Evolutionary conservation across 2,888 invertebrate species (phyloP), one percentile per base, ranked within the genome.

Genomic region (Melieria picta): DNA sequence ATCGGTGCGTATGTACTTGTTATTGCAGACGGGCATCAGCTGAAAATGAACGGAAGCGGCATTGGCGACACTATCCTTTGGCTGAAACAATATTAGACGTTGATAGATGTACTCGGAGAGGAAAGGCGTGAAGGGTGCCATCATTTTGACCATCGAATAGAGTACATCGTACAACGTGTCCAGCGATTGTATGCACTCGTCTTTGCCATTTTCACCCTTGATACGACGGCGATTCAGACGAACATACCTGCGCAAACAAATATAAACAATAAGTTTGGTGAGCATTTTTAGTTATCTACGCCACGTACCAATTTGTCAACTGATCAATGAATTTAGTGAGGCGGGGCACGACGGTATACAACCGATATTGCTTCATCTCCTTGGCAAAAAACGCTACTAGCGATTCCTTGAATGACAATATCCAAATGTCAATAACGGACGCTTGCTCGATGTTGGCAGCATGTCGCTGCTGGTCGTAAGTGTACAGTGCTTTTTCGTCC

Each of bases 121-220:
- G 87, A 96, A 99, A 0, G 99, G 99, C 0, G 98, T 97, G 86
- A 99, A 99, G 0, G 99, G 98, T 1, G 99, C 95, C 95, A 99
- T 98, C 80, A 98, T 92, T 79, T 94, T 91, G 0, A 93, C 91
- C 91, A 99, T 95, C 67, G 94, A 92, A 81, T 93, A 93, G 48
- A 99, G 88, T 0, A 99, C 96, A 79, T 92, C 91, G 84, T 93
- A 97, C 7, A 99, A 89, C 0, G 98, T 96, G 77, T 94, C 92
- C 69, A 99, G 87, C 0, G 98, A 96, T 70, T 91, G 89, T 74
- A 91, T 90, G 81, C 96, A 95, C 82, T 99, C 98, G 47, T 91
- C 89, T 4, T 89, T 84, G 0, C 96, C 95, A 76, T 89, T 89
- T 82, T 98, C 97, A 56, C 98, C 98, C 89, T 98, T 99, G 74